Evolutionary conservation across 2,888 invertebrate genomes (phyloP).

Genomic region (Leucophenga maculata): DNA sequence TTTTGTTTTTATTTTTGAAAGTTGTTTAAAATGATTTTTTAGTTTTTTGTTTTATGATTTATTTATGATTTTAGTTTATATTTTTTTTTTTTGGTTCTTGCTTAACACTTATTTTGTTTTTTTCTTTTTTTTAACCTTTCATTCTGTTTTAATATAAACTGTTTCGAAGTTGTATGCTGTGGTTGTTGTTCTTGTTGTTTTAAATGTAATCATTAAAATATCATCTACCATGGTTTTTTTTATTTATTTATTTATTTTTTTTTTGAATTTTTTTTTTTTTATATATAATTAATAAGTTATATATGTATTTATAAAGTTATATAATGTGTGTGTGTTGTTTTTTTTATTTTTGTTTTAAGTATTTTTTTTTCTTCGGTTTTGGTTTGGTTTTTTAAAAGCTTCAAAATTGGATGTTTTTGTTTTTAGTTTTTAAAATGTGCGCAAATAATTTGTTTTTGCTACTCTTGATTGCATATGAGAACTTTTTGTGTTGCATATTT

Average conservation of each 20-base stretch:
- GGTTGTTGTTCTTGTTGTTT: slow-evolving; percentile 29
- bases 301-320: slow-evolving; percentile 56
- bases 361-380: slow-evolving; percentile 8
- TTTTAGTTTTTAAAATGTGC: neutral
- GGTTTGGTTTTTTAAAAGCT: slow-evolving; percentile 14
- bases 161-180: slow-evolving; percentile 28
- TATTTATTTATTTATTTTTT: slow-evolving; percentile 35
- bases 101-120: slow-evolving; percentile 39
- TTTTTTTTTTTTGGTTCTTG: slow-evolving; percentile 43
- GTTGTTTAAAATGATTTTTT: slow-evolving; percentile 41
- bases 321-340: slow-evolving; percentile 41
- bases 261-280: slow-evolving; percentile 42
- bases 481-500: neutral
- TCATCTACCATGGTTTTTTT: slow-evolving; percentile 55
- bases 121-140: slow-evolving; percentile 38
- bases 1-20: slow-evolving; percentile 38
- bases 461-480: slow-evolving; percentile 32
- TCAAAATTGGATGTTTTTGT: neutral
- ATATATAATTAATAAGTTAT: slow-evolving; percentile 65
- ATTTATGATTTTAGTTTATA: slow-evolving; percentile 42
- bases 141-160: slow-evolving; percentile 34
- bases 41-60: slow-evolving; percentile 45
- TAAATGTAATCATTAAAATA: slow-evolving; percentile 59
- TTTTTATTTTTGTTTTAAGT: slow-evolving; percentile 29
- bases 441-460: slow-evolving; percentile 30